Evolutionary conservation across 2,113 vertebrate species (phyloP), one percentile per base, ranked within the genome.

Genomic region (Spea bombifrons): DNA sequence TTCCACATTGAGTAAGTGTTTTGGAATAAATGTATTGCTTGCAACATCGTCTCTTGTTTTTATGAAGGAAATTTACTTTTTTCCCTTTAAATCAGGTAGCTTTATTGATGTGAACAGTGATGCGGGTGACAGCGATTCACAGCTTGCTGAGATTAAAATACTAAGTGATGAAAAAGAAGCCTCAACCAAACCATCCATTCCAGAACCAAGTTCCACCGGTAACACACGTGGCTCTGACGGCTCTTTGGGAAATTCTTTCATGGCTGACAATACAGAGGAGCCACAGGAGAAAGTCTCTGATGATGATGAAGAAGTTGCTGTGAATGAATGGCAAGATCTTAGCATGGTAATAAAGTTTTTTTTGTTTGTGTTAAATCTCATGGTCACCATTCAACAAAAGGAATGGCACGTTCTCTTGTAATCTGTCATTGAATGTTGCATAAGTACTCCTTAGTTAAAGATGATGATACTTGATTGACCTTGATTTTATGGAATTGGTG

Each of bases 271-370:
- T 5, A 84, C 83, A 73, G 83, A 79, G 7, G 50, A 63, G 45
- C 82, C 83, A 88, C 44, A 44, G 5, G 0, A 10, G 69, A 86
- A 85, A 75, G 47, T 9, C 16, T 75, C 80, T 59, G 76, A 77
- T 63, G 82, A 77, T 63, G 82, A 82, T 49, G 55, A 52, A 46
- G 66, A 88, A 30, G 83, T 71, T 16, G 84, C 81, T 0, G 4
- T 43, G 2, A 86, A 89, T 15, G 94, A 95, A 68, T 98, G 97
- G 96, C 90, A 95, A 82, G 86, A 95, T 68, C 83, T 97, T 72
- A 88, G 90, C 82, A 69, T 91, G 93, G 97, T 99, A 91, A 90
- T 71, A 8, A 9, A 17, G 43, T 17, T 9, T 66, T 9, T 46
- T 67, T 8, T 67, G 2, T 44, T 52, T 30, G 49, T 43, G 44